Evolutionary conservation across 2,113 vertebrate species (phyloP).

Genomic region (Siphamia tubifer): DNA sequence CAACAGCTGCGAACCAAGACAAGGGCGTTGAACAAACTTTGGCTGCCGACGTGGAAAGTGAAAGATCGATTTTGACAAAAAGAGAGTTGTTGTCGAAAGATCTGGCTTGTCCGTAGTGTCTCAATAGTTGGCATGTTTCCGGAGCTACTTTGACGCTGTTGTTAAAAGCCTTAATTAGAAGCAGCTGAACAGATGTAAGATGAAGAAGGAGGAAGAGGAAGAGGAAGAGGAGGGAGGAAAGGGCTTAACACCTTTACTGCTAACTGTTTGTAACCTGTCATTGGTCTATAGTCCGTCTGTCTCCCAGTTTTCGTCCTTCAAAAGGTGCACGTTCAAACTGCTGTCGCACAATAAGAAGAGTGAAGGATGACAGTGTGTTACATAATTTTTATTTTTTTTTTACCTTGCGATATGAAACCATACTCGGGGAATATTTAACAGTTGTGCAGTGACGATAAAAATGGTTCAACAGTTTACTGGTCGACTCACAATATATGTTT

Average conservation of each 20-base stretch:
- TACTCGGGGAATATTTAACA: too few species aligned
- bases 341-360: slow-evolving; percentile 17
- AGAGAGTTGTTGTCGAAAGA: slow-evolving; percentile 44
- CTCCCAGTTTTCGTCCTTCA: slow-evolving; percentile 33
- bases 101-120: slow-evolving; percentile 55
- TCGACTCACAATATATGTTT: too few species aligned
- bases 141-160: slow-evolving; percentile 42
- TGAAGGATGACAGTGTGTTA: too few species aligned
- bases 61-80: slow-evolving; percentile 58
- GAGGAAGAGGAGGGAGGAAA: neutral
- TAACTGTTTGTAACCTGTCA: slow-evolving; percentile 31
- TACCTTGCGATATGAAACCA: too few species aligned
- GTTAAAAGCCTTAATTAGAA: slow-evolving; percentile 65
- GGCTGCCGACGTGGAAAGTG: slow-evolving; percentile 42
- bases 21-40: slow-evolving; percentile 57
- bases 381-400: too few species aligned
- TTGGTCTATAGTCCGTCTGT: neutral
- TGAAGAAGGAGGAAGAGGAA: neutral
- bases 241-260: slow-evolving; percentile 31
- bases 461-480: too few species aligned
- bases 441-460: too few species aligned
- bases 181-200: slow-evolving; percentile 66
- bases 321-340: slow-evolving; percentile 7
- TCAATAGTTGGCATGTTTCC: slow-evolving; percentile 61
- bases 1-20: slow-evolving; percentile 57